Percentiles rank a stretch among this genome's conserved stretches.
These are phyloP conservation scores for Osmerus mordax DNA, from an alignment of 2,113 vertebrate species.

Conservation along the genomic window DNA sequence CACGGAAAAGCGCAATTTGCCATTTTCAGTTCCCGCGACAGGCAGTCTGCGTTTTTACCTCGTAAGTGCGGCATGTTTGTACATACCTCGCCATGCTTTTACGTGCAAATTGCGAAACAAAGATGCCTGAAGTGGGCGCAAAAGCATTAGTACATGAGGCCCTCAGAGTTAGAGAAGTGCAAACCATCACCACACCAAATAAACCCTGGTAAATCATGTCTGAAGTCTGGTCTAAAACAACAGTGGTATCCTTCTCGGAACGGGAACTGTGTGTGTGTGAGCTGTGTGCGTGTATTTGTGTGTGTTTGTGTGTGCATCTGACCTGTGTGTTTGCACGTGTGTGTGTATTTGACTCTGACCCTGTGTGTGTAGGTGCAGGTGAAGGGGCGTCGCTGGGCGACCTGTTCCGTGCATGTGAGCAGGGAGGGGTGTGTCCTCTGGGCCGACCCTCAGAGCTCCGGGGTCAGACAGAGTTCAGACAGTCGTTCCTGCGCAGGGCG, in stretches of 20 bases:
- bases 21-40: too few relatives aligned
- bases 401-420: constrained; percentile 90
- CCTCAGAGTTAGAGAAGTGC: too few relatives aligned
- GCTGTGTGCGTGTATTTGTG: background rate
- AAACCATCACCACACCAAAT: too few relatives aligned
- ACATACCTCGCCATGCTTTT: too few relatives aligned
- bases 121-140: too few relatives aligned
- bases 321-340: background rate
- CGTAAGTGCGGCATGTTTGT: too few relatives aligned
- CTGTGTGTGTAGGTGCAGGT: constrained; percentile 38
- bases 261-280: constrained; percentile 1
- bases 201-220: too few relatives aligned
- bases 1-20: too few relatives aligned
- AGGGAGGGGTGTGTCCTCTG: constrained; percentile 88
- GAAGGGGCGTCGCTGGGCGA: constrained; percentile 82
- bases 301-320: constrained; percentile 14
- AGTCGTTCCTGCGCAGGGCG: constrained; percentile 88
- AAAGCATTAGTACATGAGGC: too few relatives aligned
- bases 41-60: too few relatives aligned
- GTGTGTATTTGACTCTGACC: background rate
- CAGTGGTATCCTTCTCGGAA: background rate
- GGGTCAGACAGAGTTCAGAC: constrained; percentile 86
- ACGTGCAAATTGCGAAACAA: too few relatives aligned
- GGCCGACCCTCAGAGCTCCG: constrained; percentile 85
- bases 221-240: too few relatives aligned